These are phyloP conservation scores for Uloborus plumipes DNA, from an alignment of 2,888 invertebrate species.

Conservation along the genomic window DNA sequence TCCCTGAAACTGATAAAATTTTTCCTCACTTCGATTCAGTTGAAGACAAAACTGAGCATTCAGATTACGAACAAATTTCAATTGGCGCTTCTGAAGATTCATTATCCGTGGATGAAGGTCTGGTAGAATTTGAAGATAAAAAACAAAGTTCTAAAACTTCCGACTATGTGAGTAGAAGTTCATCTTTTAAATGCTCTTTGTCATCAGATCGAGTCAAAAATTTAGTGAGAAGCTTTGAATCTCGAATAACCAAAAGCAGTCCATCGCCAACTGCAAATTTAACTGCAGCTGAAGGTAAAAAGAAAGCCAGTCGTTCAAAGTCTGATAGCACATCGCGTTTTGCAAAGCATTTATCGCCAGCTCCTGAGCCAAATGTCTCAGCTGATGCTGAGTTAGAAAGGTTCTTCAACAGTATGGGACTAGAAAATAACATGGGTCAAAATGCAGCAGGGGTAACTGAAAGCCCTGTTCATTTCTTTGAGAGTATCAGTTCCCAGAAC, in stretches of 20 bases:
- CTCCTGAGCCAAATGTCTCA: conserved; percentile 23
- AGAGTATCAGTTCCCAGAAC: conserved; percentile 89
- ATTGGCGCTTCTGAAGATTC: conserved; percentile 41
- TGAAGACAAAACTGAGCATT: conserved; percentile 33
- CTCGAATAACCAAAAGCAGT: conserved; percentile 14
- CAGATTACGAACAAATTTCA: conserved; percentile 33
- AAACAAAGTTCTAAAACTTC: conserved; percentile 52
- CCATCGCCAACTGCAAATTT: conserved; percentile 13
- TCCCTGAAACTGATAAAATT: not conserved
- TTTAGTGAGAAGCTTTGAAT: conserved; percentile 48
- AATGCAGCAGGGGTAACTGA: conserved; percentile 68
- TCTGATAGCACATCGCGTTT: conserved; percentile 87
- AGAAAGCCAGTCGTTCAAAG: conserved; percentile 83
- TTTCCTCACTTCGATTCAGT: not conserved
- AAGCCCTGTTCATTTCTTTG: conserved; percentile 78
- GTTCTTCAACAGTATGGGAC: conserved; percentile 91
- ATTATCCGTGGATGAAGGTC: conserved; percentile 23
- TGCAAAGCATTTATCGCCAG: conserved; percentile 69
- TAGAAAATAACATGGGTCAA: conserved; percentile 77
- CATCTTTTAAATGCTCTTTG: conserved; percentile 65
- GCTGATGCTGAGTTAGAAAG: conserved; percentile 79
- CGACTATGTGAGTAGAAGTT: conserved; percentile 67
- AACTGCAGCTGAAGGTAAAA: conserved; percentile 56
- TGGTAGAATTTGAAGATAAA: conserved; percentile 26
- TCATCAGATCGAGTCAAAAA: conserved; percentile 46